Base-by-base conservation (phyloP, 1,140 invertebrate genomes). In the Proales similis region DNA sequence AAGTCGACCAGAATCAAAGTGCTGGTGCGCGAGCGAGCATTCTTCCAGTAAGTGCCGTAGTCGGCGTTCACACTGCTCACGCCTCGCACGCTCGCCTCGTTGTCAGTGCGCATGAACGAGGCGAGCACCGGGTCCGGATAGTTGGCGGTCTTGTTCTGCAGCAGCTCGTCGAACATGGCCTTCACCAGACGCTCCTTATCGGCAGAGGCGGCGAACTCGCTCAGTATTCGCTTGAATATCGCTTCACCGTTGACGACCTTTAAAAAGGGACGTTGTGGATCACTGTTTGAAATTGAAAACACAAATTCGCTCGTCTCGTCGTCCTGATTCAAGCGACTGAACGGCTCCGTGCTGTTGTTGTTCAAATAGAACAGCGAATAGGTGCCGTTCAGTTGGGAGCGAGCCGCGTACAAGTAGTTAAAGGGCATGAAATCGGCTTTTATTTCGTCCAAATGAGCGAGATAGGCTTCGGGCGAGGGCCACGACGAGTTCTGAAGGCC, bases 1-100 rank as follows among this genome's bases (percentile, higher is more conserved):
- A 30, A 12, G 45, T 57, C 51, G n/a, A 57, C 36, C 19, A 57
- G 45, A 57, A 57, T 57, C 38, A 57, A n/a, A 9, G 51, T 57
- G 26, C 51, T 57, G 24, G 51, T 57, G 2, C 51, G 33, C 17
- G 51, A 43, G 20, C 30, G 32, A n/a, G 51, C 20, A 57, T 57
- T 57, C 30, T 57, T 57, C 51, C 51, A 57, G 32, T 57, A 57
- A 57, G 17, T 57, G 17, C 51, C 51, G 45, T 57, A 57, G 30
- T 57, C 36, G 20, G 51, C 51, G 32, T 42, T 57, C 11, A 57
- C 45, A 42, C 45, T 36, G 30, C 51, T 57, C 0, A 57, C 26
- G 14, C 51, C 51, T 26, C 45, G 39, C 12, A 57, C 33, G 32
- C 30, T 11, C 30, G n/a, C 11, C 12, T 57, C 51, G 32, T 57